Conservation (phyloP, 2,888 invertebrate genomes). For the Liposcelis brunnea region DNA sequence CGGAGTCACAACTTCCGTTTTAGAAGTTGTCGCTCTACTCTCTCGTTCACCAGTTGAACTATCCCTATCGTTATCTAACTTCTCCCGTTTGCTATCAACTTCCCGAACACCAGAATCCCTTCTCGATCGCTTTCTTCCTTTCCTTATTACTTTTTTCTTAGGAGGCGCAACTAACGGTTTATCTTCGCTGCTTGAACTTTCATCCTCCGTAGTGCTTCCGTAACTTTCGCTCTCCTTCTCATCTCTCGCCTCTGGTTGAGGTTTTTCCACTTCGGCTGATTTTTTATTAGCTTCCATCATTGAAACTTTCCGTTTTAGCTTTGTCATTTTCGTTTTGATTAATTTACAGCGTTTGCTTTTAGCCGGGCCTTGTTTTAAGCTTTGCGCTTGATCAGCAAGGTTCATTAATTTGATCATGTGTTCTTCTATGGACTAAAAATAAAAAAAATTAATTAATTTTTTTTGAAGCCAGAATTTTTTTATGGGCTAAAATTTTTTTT, state of each 20-base stretch:
- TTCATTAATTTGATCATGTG: conserved; percentile 21
- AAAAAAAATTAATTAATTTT: neutral
- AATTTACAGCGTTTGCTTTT: conserved; percentile 39
- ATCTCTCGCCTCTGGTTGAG: neutral
- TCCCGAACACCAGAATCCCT: conserved; percentile 12
- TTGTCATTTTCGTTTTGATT: conserved; percentile 38
- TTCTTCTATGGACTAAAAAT: conserved; percentile 19
- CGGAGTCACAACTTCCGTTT: conserved; percentile 7
- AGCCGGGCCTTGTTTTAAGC: conserved; percentile 36
- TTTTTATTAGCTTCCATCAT: conserved; percentile 10
- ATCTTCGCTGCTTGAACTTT: conserved; percentile 6
- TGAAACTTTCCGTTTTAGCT: conserved; percentile 24
- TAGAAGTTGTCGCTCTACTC: too few species aligned
- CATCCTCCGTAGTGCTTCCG: conserved; percentile 10
- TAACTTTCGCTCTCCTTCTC: conserved; percentile 6
- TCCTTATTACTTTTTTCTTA: conserved; percentile 11
- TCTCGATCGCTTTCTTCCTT: neutral
- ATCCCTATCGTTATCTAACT: conserved; percentile 12
- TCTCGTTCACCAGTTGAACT: conserved; percentile 12
- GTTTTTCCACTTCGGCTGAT: conserved; percentile 9
- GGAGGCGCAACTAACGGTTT: neutral
- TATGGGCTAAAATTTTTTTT: neutral
- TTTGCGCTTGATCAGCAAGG: conserved; percentile 5
- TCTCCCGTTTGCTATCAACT: conserved; percentile 19
- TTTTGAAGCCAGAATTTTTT: neutral